Percentiles rank a stretch among this genome's conserved stretches.
Conservation (phyloP, 37 sponge, comb jelly and placozoan genomes). For the Chondrilla cf. caribensis region DNA sequence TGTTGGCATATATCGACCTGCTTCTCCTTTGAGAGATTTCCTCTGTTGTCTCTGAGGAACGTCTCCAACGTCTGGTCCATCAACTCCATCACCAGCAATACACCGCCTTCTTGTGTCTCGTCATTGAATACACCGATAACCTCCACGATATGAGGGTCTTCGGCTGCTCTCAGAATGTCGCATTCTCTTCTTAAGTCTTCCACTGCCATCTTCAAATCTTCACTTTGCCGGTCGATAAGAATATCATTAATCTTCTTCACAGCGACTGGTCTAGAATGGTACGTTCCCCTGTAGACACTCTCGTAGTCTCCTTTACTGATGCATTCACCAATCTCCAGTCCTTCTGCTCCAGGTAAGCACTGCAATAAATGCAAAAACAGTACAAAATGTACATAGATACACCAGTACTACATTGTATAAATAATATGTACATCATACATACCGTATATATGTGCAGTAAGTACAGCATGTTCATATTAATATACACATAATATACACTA, state of each 20-base stretch:
- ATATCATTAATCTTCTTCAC: slow-evolving; percentile 1
- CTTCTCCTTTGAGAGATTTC: not conserved
- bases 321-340: not conserved
- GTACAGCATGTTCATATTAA: too few species aligned
- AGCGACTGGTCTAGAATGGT: not conserved
- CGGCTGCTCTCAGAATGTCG: not conserved
- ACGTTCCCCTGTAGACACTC: not conserved
- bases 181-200: not conserved
- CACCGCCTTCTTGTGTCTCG: not conserved
- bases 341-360: not conserved
- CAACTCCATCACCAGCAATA: not conserved
- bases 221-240: not conserved
- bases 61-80: not conserved
- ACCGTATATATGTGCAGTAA: too few species aligned
- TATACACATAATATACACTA: too few species aligned
- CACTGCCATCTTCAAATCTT: not conserved
- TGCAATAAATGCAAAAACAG: too few species aligned
- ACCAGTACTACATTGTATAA: too few species aligned
- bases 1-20: not conserved
- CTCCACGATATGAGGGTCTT: not conserved
- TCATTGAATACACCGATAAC: not conserved
- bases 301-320: not conserved
- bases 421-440: too few species aligned
- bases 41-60: not conserved
- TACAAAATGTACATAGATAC: too few species aligned